Percentiles rank a stretch among this genome's conserved stretches.
These are phyloP conservation scores for Stomorhina lunata DNA, from an alignment of 2,888 invertebrate genomes.

Conservation along the genomic window DNA sequence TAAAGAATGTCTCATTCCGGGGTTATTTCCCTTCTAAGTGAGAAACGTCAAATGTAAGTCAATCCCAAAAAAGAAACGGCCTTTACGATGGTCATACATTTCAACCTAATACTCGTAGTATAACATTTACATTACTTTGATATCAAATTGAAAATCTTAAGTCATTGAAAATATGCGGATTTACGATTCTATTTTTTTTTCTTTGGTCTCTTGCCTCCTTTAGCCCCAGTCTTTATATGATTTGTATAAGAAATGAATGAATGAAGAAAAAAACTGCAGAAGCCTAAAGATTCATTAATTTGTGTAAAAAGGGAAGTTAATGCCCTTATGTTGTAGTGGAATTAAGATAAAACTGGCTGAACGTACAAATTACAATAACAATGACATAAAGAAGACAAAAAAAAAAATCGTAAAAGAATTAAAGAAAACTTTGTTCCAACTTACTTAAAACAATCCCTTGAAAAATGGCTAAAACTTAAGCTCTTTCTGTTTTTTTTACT, in stretches of 20 bases:
- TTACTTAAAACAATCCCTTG: conserved; percentile 59
- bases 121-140: conserved; percentile 28
- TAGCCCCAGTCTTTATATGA: conserved; percentile 7
- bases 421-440: conserved; percentile 41
- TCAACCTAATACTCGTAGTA: conserved; percentile 1
- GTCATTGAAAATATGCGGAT: conserved; percentile 52
- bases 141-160: conserved; percentile 60
- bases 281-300: conserved; percentile 54
- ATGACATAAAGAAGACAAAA: background rate
- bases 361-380: conserved; percentile 1
- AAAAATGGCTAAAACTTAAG: conserved; percentile 63
- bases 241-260: background rate
- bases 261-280: conserved; percentile 1
- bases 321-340: conserved; percentile 52
- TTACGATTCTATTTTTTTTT: conserved; percentile 24
- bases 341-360: conserved; percentile 59
- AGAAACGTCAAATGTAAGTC: conserved; percentile 41
- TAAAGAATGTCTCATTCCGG: background rate
- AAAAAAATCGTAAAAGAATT: conserved; percentile 4
- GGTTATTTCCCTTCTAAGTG: background rate
- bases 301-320: conserved; percentile 40
- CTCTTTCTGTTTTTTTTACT: conserved; percentile 25
- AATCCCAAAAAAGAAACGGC: background rate
- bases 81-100: conserved; percentile 11
- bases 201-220: background rate